These are phyloP conservation scores for Brachypterus glaber DNA, from an alignment of 2,888 invertebrate species.

Conservation along the genomic window DNA sequence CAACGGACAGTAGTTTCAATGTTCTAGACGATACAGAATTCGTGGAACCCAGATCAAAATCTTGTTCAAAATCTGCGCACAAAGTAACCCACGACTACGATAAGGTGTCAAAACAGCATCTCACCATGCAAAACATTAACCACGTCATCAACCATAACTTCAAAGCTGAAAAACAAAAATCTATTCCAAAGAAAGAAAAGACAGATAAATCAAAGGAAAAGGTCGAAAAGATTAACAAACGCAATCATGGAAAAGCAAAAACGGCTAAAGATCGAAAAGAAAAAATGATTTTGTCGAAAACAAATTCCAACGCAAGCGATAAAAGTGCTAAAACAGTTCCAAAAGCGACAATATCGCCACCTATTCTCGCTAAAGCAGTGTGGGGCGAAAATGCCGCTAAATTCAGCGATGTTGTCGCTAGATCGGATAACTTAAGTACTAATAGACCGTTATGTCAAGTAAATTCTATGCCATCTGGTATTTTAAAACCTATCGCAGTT, in stretches of 20 bases:
- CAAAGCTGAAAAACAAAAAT: slow-evolving; percentile 23
- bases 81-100: too few species aligned
- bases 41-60: too few species aligned
- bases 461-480: too few species aligned
- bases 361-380: slow-evolving; percentile 34
- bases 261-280: slow-evolving; percentile 19
- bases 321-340: slow-evolving; percentile 9
- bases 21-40: slow-evolving; percentile 27
- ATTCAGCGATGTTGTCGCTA: slow-evolving; percentile 52
- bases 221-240: slow-evolving; percentile 31
- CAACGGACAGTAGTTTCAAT: slow-evolving; percentile 24
- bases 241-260: slow-evolving; percentile 16
- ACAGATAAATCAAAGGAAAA: slow-evolving; percentile 23
- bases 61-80: too few species aligned
- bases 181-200: slow-evolving; percentile 25
- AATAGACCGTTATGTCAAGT: slow-evolving; percentile 10
- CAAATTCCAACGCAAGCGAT: slow-evolving; percentile 18
- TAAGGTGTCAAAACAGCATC: too few species aligned
- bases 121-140: too few species aligned
- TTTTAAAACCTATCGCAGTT: slow-evolving; percentile 16
- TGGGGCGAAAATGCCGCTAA: slow-evolving; percentile 50
- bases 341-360: slow-evolving; percentile 25
- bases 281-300: slow-evolving; percentile 18
- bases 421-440: slow-evolving; percentile 37
- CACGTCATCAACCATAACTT: too few species aligned